Evolutionary conservation across 2,797 vertebrate genomes (phyloP), one percentile per base, ranked within the genome.

Genomic region (Falco columbarius): DNA sequence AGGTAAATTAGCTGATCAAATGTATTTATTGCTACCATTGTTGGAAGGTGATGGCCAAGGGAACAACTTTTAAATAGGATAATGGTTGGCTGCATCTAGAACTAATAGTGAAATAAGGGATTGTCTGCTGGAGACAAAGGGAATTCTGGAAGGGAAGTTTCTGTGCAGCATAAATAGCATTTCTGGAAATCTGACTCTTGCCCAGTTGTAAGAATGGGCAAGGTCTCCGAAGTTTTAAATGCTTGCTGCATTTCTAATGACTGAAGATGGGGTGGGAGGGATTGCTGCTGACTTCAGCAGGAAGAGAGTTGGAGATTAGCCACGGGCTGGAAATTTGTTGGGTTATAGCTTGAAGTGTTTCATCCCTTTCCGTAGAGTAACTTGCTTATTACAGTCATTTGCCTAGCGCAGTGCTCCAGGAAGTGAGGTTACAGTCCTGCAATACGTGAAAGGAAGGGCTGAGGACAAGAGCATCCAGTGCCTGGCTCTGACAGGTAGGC

Each of bases 131-230:
- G 61, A 95, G 82, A 65, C 58, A 77, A 49, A 68, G 38, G 42
- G 42, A 40, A 15, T 90, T 91, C 61, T 66, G 72, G 54, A 49
- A 88, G 91, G 52, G 22, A 89, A 38, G 36, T 74, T 88, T 90
- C 81, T 71, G 3, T 7, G 16, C 46, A 83, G 68, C 68, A 19
- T 52, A 86, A 90, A 30, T 30, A 83, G 52, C 46, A 36, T 80
- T 96, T 96, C 72, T 81, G 17, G 23, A 93, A 93, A 81, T 71
- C 65, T 66, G 54, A 61, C 27, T 83, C 81, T 70, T 93, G 72
- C 46, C 91, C 68, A 26, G 38, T 77, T 94, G 8, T 55, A 59
- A 88, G 58, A 94, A 88, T 0, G 12, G 79, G 38, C 46, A 91
- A 77, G 14, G 26, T 67, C 36, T 95, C 44, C 47, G 79, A 71